Conservation (phyloP, 2,888 invertebrate genomes). For the Caenorhabditis sp. region DNA sequence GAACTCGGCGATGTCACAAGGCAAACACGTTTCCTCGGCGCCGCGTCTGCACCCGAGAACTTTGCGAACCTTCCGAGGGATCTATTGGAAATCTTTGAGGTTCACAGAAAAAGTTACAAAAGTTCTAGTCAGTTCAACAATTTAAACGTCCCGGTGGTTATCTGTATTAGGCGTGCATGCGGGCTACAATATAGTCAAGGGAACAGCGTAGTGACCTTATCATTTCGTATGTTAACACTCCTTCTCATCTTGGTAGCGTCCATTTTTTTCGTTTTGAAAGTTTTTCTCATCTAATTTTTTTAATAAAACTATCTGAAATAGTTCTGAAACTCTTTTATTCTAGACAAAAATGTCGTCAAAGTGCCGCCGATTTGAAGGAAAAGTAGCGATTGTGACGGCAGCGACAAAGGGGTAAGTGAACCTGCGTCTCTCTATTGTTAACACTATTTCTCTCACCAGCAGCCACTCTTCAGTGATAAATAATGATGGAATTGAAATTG, state of each 20-base stretch:
- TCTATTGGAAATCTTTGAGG: too few species aligned
- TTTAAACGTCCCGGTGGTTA: constrained; percentile 1
- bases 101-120: too few species aligned
- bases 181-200: constrained; percentile 46
- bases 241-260: not conserved
- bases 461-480: constrained; percentile 6
- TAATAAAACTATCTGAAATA: constrained; percentile 6
- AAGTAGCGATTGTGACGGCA: constrained; percentile 81
- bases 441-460: not conserved
- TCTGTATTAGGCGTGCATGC: not conserved
- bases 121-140: too few species aligned
- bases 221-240: constrained; percentile 33
- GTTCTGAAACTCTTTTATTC: constrained; percentile 16
- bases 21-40: constrained; percentile 46
- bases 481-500: not conserved
- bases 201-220: constrained; percentile 50
- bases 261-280: constrained; percentile 1
- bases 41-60: constrained; percentile 4
- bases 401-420: constrained; percentile 78
- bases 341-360: constrained; percentile 50
- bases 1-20: constrained; percentile 35
- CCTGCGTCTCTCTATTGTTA: constrained; percentile 10
- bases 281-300: not conserved
- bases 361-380: constrained; percentile 76
- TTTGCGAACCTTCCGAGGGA: constrained; percentile 36